phyloP scores from a whole-genome alignment of 2,888 invertebrate genomes.

The Ceramica pisi region DNA sequence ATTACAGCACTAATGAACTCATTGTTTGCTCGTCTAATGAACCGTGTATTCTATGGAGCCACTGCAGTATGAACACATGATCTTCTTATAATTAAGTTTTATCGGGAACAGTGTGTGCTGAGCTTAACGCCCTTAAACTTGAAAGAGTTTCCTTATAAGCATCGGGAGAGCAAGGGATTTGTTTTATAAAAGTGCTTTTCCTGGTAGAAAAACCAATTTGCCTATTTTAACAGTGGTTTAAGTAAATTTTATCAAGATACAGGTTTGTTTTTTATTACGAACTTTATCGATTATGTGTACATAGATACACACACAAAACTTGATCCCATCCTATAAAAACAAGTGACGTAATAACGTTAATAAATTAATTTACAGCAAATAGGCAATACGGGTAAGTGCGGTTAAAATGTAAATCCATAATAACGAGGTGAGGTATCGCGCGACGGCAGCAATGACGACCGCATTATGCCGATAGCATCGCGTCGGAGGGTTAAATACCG shows the following conservation, averaged over 20 bases:
- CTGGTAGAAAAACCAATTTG: slow-evolving; percentile 40
- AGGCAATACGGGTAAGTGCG: slow-evolving; percentile 77
- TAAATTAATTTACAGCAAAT: slow-evolving; percentile 80
- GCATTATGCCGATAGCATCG: slow-evolving; percentile 88
- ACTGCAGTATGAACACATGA: slow-evolving; percentile 68
- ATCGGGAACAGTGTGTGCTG: slow-evolving; percentile 24
- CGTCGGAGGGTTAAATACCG: slow-evolving; percentile 86
- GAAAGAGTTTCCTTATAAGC: slow-evolving; percentile 24
- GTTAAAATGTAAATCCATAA: slow-evolving; percentile 86
- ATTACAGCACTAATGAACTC: slow-evolving; percentile 89
- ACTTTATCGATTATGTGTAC: neutral
- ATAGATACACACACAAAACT: slow-evolving; percentile 9
- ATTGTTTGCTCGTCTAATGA: slow-evolving; percentile 89
- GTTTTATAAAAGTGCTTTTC: slow-evolving; percentile 38
- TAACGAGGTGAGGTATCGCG: slow-evolving; percentile 82
- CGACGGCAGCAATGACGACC: slow-evolving; percentile 81
- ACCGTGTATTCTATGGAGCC: slow-evolving; percentile 74
- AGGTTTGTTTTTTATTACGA: neutral
- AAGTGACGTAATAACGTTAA: slow-evolving; percentile 41
- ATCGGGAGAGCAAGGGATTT: slow-evolving; percentile 21
- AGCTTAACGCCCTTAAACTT: slow-evolving; percentile 43
- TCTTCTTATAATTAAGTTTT: slow-evolving; percentile 69
- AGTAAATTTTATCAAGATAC: slow-evolving; percentile 4
- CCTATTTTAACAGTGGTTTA: slow-evolving; percentile 23
- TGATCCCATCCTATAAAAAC: slow-evolving; percentile 36